Base-by-base conservation (phyloP, 2,113 vertebrate species). In the Caranx melampygus region DNA sequence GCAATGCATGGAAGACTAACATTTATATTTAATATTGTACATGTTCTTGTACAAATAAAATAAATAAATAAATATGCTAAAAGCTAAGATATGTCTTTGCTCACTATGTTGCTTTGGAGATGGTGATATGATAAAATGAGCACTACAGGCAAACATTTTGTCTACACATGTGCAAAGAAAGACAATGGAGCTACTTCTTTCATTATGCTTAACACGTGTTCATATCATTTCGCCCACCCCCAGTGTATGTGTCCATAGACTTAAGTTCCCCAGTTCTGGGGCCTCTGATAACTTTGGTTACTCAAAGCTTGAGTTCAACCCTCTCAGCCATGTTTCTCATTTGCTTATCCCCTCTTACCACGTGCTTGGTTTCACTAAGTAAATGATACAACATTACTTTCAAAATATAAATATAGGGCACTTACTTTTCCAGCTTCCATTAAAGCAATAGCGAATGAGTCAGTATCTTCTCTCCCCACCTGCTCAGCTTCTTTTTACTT, bases 321-420 rank as follows among this genome's bases (percentile, higher is more conserved):
- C 18, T 63, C 42, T 70, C 54, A 45, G 20, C 14, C 14, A 71
- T 44, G 31, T 52, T 59, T 57, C 35, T 21, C 1, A 11, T 59
- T 49, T 54, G 52, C 55, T 79, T 63, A 45, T 75, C 40, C 45
- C 44, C 26, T 69, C 15, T 54, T 64, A 9, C 62, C 67, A 45
- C 72, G 44, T 14, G 34, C 49, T 79, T 54, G 4, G 7, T 64
- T 74, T 64, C 33, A 76, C 35, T 79, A 72, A 77, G 31, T 73
- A 71, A 80, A 72, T 42, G 1, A 64, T 33, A 72, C 54, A 75
- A 44, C n/a, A 57, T 66, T 20, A 42, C 37, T 76, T 63, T 63
- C 67, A 16, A 72, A 68, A n/a, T 54, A 76, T 67, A 54, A 61
- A 79, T 54, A 75, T 20, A 33, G 20, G 64, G 16, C 33, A 62